A percentile compares a stretch with the other conserved stretches of the same genome.
Evolutionary conservation across 1,140 invertebrate genomes (phyloP).

Genomic region (Mycetomoellerius zeteki): DNA sequence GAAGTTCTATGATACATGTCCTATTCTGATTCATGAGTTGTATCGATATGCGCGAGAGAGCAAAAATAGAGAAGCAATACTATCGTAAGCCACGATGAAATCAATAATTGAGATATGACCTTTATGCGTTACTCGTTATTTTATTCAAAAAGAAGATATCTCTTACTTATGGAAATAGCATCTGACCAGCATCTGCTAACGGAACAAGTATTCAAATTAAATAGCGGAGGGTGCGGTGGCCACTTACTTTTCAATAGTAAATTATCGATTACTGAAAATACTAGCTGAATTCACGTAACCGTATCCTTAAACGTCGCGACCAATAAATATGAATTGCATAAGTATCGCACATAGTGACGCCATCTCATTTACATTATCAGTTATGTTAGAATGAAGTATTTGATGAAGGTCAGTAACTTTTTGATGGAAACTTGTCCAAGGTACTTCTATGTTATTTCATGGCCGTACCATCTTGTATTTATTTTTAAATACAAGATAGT

Average conservation of each 20-base stretch:
- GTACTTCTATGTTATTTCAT: background rate
- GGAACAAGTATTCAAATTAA: slow-evolving; percentile 27
- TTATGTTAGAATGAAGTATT: background rate
- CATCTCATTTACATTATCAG: background rate
- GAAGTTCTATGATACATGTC: too few relatives aligned
- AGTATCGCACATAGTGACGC: background rate
- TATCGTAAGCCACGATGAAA: background rate
- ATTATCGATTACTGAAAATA: slow-evolving; percentile 10
- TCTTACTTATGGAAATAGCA: background rate
- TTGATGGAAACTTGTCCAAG: background rate
- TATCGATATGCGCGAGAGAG: background rate
- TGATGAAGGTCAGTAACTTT: slow-evolving; percentile 16
- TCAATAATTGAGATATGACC: background rate
- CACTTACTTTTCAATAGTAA: background rate
- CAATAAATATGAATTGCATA: background rate
- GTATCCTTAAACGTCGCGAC: background rate
- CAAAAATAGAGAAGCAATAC: background rate
- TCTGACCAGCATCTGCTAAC: background rate
- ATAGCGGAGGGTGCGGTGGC: background rate
- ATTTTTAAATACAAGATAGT: background rate
- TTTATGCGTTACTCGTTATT: background rate
- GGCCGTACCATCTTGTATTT: background rate
- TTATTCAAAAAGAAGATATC: background rate
- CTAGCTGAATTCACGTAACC: background rate
- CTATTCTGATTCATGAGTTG: background rate